phyloP scores from a whole-genome alignment of 2,888 invertebrate genomes.

The Leptopilina myrica region DNA sequence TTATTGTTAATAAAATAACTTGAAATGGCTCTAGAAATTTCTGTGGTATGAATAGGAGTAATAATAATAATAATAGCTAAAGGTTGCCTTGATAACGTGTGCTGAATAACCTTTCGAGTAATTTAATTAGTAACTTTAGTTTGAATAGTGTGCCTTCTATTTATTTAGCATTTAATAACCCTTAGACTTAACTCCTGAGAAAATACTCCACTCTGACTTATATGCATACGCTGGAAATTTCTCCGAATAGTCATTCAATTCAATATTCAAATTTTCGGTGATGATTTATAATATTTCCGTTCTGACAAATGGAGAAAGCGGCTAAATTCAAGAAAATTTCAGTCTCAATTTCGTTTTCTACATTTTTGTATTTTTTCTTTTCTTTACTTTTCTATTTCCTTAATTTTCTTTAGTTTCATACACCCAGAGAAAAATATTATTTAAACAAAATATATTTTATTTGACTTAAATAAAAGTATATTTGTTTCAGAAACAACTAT shows the following conservation, averaged over 20 bases:
- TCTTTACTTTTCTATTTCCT: no score
- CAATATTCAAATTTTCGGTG: conserved; percentile 64
- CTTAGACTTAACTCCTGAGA: conserved; percentile 27
- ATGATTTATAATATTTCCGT: background rate
- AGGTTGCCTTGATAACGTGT: conserved; percentile 1
- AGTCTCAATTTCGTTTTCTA: no score
- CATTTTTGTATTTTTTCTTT: no score
- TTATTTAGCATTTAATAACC: conserved; percentile 26
- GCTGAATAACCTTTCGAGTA: conserved; percentile 6
- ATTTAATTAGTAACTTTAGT: conserved; percentile 33
- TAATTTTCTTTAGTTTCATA: no score
- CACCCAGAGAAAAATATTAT: no score
- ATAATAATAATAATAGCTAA: background rate
- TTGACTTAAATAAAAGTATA: no score
- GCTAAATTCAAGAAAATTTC: no score
- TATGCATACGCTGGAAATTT: conserved; percentile 47
- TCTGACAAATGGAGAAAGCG: background rate
- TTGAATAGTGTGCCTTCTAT: conserved; percentile 22
- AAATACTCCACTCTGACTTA: conserved; percentile 56
- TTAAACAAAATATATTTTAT: no score
- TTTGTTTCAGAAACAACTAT: no score
- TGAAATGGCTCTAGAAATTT: background rate
- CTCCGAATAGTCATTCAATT: conserved; percentile 59
- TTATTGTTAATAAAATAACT: background rate
- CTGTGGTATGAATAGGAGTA: background rate